Evolutionary conservation across 2,888 invertebrate genomes (phyloP), one percentile per base, ranked within the genome.

Genomic region (Dicycla oo): DNA sequence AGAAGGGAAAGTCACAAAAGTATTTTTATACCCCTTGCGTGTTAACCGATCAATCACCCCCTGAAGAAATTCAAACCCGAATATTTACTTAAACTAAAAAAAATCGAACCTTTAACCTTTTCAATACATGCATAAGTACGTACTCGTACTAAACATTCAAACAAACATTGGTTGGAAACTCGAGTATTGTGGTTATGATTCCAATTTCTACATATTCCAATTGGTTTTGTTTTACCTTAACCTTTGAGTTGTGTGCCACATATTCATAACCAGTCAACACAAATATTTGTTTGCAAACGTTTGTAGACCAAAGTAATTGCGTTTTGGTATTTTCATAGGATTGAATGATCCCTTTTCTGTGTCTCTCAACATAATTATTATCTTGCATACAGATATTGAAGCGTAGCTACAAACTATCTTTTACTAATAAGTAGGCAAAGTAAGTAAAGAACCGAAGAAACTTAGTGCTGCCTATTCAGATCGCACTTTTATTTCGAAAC

Each of bases 11-110:
- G 34, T 11, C 7, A n/a, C 3, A 15, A 13, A 61, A 43, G 13
- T 49, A 38, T 34, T 43, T 54, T 61, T 51, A 61, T 69, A 4
- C 10, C 78, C 49, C 10, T 62, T 78, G 71, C 78, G 78, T 78
- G 78, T 47, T 20, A 30, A 56, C 49, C 30, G 1, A 71, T 15
- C 30, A 62, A 62, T 78, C 71, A 65, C n/a, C 45, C 47, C 20
- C 18, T 61, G 13, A 54, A 43, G 4, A 43, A 45, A 51, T 13
- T 63, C 51, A 30, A 51, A 49, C 34, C 15, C 4, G 20, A 40
- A 68, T 47, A 60, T 45, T 57, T n/a, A 60, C 6, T 20, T 11
- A 30, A 38, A 38, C 38, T 3, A 43, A 20, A 56, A n/a, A 40
- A 34, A 57, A 68, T 10, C 7, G 18, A 23, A 54, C 11, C 2